Evolutionary conservation across 2,797 vertebrate species (phyloP).

Genomic region (Chromobotia macracanthus): DNA sequence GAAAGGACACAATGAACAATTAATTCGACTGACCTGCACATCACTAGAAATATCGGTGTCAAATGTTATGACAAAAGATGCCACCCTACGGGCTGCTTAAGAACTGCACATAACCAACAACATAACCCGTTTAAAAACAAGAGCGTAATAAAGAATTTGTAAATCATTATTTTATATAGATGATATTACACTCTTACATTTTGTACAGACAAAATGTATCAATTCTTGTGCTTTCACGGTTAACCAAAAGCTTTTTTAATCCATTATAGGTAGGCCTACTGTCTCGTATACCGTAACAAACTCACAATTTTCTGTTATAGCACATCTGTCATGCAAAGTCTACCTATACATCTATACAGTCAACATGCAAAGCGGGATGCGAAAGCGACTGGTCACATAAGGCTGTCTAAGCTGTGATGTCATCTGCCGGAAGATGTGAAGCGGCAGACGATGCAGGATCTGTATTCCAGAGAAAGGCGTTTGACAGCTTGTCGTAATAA

Average conservation of each 20-base stretch:
- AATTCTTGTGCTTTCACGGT: not conserved
- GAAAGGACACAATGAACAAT: not conserved
- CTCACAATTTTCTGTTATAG: not conserved
- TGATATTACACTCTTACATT: not conserved
- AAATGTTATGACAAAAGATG: constrained; percentile 23
- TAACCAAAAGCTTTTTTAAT: not conserved
- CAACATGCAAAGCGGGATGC: constrained; percentile 42
- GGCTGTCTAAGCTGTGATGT: constrained; percentile 74
- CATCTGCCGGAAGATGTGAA: constrained; percentile 75
- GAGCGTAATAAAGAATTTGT: not conserved
- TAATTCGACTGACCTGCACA: not conserved
- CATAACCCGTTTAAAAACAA: not conserved
- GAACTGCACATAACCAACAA: constrained; percentile 18
- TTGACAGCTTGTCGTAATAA: constrained; percentile 67
- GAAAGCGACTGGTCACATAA: constrained; percentile 50
- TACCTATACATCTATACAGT: not conserved
- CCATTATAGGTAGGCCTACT: not conserved
- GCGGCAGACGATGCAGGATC: constrained; percentile 69
- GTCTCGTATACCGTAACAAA: not conserved
- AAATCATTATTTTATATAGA: not conserved
- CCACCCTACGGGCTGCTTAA: constrained; percentile 39
- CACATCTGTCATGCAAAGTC: constrained; percentile 16
- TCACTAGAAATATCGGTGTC: not conserved
- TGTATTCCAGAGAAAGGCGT: constrained; percentile 67
- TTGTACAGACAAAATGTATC: not conserved